Evolutionary conservation across 2,113 vertebrate genomes (phyloP).

Genomic region (Indicator maculatus): DNA sequence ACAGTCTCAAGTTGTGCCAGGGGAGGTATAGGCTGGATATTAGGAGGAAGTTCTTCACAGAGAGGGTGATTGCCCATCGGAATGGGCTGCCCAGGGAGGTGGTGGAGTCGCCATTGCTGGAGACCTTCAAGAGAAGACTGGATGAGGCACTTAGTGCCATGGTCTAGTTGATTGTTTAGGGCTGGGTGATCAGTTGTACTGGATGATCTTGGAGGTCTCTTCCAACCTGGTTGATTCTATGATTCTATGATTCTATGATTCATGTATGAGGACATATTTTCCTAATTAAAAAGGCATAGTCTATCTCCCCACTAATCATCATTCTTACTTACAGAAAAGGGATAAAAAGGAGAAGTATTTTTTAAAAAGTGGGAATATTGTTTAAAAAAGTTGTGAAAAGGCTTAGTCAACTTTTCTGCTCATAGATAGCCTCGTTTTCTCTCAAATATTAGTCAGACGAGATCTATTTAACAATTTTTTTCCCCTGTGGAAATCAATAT

Average conservation of each 20-base stretch:
- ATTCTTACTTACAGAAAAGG: background rate
- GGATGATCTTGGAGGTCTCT: too few relatives aligned
- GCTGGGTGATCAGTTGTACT: too few relatives aligned
- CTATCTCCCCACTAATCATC: background rate
- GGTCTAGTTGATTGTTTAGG: too few relatives aligned
- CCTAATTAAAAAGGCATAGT: background rate
- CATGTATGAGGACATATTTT: background rate
- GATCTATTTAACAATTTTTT: background rate
- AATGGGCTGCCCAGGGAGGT: too few relatives aligned
- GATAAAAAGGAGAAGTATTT: background rate
- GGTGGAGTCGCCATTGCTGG: too few relatives aligned
- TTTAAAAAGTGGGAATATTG: background rate
- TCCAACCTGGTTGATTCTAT: too few relatives aligned
- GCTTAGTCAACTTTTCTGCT: background rate
- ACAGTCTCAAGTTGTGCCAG: too few relatives aligned
- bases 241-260: background rate
- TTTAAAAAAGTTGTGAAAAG: background rate
- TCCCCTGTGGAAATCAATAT: background rate
- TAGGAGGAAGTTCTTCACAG: too few relatives aligned
- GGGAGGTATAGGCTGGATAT: too few relatives aligned
- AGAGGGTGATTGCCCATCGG: too few relatives aligned
- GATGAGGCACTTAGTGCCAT: too few relatives aligned
- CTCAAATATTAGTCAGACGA: background rate
- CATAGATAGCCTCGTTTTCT: background rate
- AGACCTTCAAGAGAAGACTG: too few relatives aligned